Evolutionary conservation across 1,140 invertebrate species (phyloP).

Genomic region (Scaptomyza montana): DNA sequence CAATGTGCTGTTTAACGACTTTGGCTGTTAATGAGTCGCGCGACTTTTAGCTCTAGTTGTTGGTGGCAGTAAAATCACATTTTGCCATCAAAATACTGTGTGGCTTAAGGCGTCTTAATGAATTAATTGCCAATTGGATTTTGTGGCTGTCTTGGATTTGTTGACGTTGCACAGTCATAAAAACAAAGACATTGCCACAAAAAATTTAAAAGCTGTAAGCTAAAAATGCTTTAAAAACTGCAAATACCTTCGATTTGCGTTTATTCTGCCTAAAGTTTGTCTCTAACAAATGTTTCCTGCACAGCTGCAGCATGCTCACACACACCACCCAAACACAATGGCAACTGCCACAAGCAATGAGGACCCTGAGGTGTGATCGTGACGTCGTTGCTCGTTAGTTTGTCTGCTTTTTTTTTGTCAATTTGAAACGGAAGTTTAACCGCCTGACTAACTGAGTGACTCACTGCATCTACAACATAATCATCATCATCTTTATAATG

Average conservation of each 20-base stretch:
- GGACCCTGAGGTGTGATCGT: conserved; percentile 50
- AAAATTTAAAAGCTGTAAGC: conserved; percentile 45
- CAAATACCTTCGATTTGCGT: conserved; percentile 47
- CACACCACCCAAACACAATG: conserved; percentile 19
- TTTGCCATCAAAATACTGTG: conserved; percentile 59
- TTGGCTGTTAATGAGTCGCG: conserved; percentile 75
- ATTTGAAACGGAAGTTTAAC: conserved; percentile 71
- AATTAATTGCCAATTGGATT: conserved; percentile 78
- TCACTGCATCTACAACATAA: conserved; percentile 11
- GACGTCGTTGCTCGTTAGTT: conserved; percentile 61
- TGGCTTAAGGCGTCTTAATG: conserved; percentile 50
- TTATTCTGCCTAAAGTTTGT: conserved; percentile 30
- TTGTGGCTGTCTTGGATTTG: conserved; percentile 73
- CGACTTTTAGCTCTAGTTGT: conserved; percentile 52
- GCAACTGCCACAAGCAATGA: conserved; percentile 45
- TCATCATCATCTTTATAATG: conserved; percentile 21
- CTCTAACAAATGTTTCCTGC: conserved; percentile 67
- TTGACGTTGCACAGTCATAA: conserved; percentile 66
- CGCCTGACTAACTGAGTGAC: not conserved
- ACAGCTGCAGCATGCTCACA: conserved; percentile 1
- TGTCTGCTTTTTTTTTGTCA: conserved; percentile 38
- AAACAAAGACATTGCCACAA: conserved; percentile 20
- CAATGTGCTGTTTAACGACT: conserved; percentile 75
- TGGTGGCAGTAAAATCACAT: conserved; percentile 65
- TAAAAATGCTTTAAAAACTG: conserved; percentile 39